Evolutionary conservation across 1,140 invertebrate genomes (phyloP), one percentile per base, ranked within the genome.

Genomic region (Carcinoscorpius rotundicauda): DNA sequence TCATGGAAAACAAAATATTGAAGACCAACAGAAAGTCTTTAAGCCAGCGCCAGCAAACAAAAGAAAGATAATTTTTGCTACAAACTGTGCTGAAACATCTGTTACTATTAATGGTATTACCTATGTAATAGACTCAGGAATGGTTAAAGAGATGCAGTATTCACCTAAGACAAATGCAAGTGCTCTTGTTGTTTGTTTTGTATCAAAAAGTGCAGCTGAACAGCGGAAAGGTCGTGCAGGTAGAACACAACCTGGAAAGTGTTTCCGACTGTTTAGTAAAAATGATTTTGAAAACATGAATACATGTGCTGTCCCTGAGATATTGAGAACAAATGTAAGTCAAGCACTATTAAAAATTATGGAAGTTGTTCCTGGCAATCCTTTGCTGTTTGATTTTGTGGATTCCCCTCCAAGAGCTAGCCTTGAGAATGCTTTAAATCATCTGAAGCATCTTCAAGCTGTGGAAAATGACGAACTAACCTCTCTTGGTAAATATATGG

Each of bases 31-130:
- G 58, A 66, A 68, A 61, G 52, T 68, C 49, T 65, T 59, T 71
- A 55, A 56, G 64, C 8, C 50, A 61, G 9, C 87, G 2, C 83
- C 87, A 6, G 82, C 84, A 72, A 84, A 84, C 50, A 82, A 82
- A 1, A 49, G 96, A 68, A 99, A 99, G 79, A 97, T 95, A 75
- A 94, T 99, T 67, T 85, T 99, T 4, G 92, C 93, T 3, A 99
- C 97, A 11, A 99, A 99, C 75, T 98, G 98, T 67, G 95, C 96
- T 0, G 96, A 99, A 81, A 99, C 96, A 3, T 98, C 95, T 4
- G 87, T 99, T 5, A 99, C 97, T 0, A 97, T 99, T 65, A 95
- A 98, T 79, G 96, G 95, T 3, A 89, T 99, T 68, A 80, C 94
- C 74, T 99, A 98, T 81, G 96, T 99, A 4, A 84, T 93, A 6